A percentile compares a stretch with the other conserved stretches of the same genome.
Evolutionary conservation across 2,888 invertebrate species (phyloP).

Genomic region (Drosophila bunnanda): DNA sequence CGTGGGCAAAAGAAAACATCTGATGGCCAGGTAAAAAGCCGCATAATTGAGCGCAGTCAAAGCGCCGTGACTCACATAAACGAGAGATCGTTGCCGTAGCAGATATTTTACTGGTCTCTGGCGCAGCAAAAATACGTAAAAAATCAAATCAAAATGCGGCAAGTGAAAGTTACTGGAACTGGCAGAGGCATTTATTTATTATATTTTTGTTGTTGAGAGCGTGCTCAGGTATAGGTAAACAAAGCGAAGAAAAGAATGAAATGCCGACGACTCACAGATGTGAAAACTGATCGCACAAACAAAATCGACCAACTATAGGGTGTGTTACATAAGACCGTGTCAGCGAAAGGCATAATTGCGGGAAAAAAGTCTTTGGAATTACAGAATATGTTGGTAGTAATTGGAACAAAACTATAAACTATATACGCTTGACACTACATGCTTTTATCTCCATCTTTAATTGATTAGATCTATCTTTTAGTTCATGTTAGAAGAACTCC

Average conservation of each 20-base stretch:
- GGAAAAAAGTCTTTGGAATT: neutral
- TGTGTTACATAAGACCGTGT: slow-evolving; percentile 54
- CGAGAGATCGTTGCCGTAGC: slow-evolving; percentile 39
- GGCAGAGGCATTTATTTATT: slow-evolving; percentile 26
- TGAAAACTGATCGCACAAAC: slow-evolving; percentile 61
- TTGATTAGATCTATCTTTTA: neutral
- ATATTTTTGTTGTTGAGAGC: slow-evolving; percentile 40
- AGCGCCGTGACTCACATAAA: slow-evolving; percentile 64
- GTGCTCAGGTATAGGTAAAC: slow-evolving; percentile 72
- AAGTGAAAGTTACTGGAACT: slow-evolving; percentile 68
- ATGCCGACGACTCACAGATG: slow-evolving; percentile 44
- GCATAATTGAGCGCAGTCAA: slow-evolving; percentile 46
- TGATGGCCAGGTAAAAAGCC: slow-evolving; percentile 36
- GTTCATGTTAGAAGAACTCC: neutral
- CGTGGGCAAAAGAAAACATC: slow-evolving; percentile 56
- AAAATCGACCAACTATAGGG: slow-evolving; percentile 20
- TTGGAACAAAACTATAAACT: too few species aligned
- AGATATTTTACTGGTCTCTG: slow-evolving; percentile 35
- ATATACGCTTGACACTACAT: too few species aligned
- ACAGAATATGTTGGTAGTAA: neutral
- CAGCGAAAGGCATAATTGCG: neutral
- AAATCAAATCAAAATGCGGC: slow-evolving; percentile 73
- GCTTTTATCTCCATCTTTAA: neutral
- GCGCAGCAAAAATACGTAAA: slow-evolving; percentile 52
- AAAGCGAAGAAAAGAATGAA: slow-evolving; percentile 72